phyloP scores from a whole-genome alignment of 2,888 invertebrate species.

The Helicoverpa assulta region DNA sequence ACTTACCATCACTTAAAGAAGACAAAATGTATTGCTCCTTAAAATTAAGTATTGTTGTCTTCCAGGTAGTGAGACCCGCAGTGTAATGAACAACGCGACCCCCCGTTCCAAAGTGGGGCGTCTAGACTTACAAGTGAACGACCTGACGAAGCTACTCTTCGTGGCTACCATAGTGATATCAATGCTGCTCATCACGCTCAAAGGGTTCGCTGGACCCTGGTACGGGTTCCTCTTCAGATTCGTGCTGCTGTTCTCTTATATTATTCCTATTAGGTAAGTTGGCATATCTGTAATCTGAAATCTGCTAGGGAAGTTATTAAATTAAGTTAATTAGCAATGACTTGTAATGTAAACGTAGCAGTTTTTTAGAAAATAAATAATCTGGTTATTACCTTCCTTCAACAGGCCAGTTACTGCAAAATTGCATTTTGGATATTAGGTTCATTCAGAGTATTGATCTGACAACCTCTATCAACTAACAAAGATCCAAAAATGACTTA shows the following conservation, averaged over 20 bases:
- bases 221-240: slow-evolving; percentile 99
- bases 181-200: slow-evolving; percentile 98
- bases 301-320: too few relatives aligned
- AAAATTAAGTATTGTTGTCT: too few relatives aligned
- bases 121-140: slow-evolving; percentile 98
- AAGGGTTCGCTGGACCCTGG: slow-evolving; percentile 99
- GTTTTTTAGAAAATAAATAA: too few relatives aligned
- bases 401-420: too few relatives aligned
- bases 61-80: slow-evolving; percentile 97
- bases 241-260: slow-evolving; percentile 99
- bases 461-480: too few relatives aligned
- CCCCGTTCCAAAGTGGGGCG: slow-evolving; percentile 99
- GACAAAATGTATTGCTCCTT: too few relatives aligned
- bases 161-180: slow-evolving; percentile 97
- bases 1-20: not conserved
- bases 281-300: not conserved
- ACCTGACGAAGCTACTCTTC: slow-evolving; percentile 98
- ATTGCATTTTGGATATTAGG: too few relatives aligned
- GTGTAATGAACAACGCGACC: slow-evolving; percentile 99
- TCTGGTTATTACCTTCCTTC: too few relatives aligned
- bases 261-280: slow-evolving; percentile 97
- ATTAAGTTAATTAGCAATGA: too few relatives aligned
- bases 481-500: too few relatives aligned
- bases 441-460: too few relatives aligned
- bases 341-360: too few relatives aligned